Evolutionary conservation across 1,140 invertebrate genomes (phyloP).

Genomic region (Trichonephila clavata): DNA sequence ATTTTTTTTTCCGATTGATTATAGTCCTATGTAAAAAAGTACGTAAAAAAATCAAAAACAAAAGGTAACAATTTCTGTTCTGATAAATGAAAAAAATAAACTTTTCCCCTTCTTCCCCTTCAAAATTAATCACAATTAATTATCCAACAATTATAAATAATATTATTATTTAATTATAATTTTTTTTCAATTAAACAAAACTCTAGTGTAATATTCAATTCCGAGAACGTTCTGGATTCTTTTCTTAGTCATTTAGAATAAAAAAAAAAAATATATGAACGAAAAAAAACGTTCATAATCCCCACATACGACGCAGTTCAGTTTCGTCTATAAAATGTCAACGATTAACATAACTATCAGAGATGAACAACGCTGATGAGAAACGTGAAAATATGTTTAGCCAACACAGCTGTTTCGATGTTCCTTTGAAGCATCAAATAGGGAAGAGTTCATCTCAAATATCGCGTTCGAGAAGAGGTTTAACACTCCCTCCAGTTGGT

Average conservation of each 20-base stretch:
- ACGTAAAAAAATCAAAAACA: too few relatives aligned
- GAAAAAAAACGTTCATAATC: neutral
- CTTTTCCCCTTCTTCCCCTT: too few relatives aligned
- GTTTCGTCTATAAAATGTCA: neutral
- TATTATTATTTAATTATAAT: too few relatives aligned
- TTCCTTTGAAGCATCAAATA: neutral
- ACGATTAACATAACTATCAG: neutral
- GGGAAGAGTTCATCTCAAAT: constrained; percentile 23
- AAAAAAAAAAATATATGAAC: neutral
- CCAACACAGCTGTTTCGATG: constrained; percentile 30
- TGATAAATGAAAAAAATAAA: too few relatives aligned
- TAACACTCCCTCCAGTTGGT: constrained; percentile 34
- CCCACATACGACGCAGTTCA: neutral
- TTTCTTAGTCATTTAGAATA: neutral
- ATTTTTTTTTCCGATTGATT: too few relatives aligned
- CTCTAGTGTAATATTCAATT: neutral
- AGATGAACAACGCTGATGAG: neutral
- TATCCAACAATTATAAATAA: too few relatives aligned
- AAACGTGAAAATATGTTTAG: neutral
- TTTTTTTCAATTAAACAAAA: too few relatives aligned
- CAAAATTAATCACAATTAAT: too few relatives aligned
- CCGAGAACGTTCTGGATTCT: neutral
- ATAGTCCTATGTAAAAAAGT: too few relatives aligned
- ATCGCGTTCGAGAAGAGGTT: neutral
- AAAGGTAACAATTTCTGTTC: too few relatives aligned